Evolutionary conservation across 2,888 invertebrate genomes (phyloP).

Genomic region (Harpalus rubripes): DNA sequence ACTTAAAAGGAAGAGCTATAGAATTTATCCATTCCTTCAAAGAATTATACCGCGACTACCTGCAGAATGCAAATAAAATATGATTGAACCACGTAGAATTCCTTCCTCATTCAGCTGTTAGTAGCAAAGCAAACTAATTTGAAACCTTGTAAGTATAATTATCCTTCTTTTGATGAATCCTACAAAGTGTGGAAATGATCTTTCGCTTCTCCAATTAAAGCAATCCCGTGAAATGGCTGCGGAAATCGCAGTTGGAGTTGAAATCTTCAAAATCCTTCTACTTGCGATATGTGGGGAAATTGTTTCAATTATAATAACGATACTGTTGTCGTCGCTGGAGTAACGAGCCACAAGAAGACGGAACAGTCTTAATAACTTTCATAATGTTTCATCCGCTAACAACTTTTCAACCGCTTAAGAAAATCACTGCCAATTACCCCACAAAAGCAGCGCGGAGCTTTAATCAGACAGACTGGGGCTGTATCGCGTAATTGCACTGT

Average conservation of each 20-base stretch:
- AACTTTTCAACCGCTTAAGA: slow-evolving; percentile 78
- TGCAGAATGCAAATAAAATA: neutral
- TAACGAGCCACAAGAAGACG: slow-evolving; percentile 47
- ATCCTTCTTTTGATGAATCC: slow-evolving; percentile 16
- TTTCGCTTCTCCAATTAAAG: slow-evolving; percentile 53
- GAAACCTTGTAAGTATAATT: slow-evolving; percentile 10
- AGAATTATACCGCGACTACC: neutral
- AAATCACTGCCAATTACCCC: slow-evolving; percentile 76
- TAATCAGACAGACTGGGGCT: slow-evolving; percentile 56
- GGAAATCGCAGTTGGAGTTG: slow-evolving; percentile 28
- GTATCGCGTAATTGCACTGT: slow-evolving; percentile 71
- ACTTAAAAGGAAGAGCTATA: neutral
- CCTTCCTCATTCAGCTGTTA: neutral
- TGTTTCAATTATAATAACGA: slow-evolving; percentile 75
- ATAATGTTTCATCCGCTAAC: slow-evolving; percentile 77
- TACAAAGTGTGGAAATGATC: slow-evolving; percentile 20
- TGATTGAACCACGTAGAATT: slow-evolving; percentile 10
- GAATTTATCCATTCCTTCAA: neutral
- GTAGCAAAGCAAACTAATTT: slow-evolving; percentile 1
- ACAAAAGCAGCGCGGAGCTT: slow-evolving; percentile 59
- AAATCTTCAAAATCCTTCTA: neutral
- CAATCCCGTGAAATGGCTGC: slow-evolving; percentile 8
- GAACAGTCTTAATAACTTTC: slow-evolving; percentile 70
- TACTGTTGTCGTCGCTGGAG: slow-evolving; percentile 68
- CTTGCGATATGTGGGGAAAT: slow-evolving; percentile 72